Base-by-base conservation (phyloP, 2,113 vertebrate species). In the Phoenicopterus ruber region DNA sequence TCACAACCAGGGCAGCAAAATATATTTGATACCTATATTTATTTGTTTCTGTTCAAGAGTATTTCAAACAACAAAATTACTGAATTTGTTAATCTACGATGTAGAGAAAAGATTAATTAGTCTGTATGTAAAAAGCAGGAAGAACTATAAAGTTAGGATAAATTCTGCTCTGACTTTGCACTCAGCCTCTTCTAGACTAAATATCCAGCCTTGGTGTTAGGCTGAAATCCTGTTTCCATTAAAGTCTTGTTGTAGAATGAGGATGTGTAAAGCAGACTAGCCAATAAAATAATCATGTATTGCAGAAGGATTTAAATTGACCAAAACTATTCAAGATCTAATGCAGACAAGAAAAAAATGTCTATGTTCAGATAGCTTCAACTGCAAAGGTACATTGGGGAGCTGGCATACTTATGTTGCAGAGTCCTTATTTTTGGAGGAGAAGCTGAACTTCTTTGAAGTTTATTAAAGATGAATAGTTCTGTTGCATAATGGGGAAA, bases 21-120 rank as follows among this genome's bases (percentile, higher is more conserved):
- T 40, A 36, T 1, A 1, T 36, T 46, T 81, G 20, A 17, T n/a
- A 52, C 34, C 0, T 0, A 49, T 9, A 59, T 67, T 78, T 40
- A 4, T 26, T 78, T 92, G 11, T 47, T 84, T 86, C 65, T 82
- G 20, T 50, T 69, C 25, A 78, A 76, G 24, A 65, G 9, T 46
- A 28, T 66, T 84, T 87, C 29, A 76, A 49, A 59, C 18, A 81
- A 46, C 44, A 90, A 55, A 80, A 80, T 31, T 31, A 46, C 8
- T 13, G 16, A 31, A 47, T 73, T 59, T 80, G 16, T 80, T 47
- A 21, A 55, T 57, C 36, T 36, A 4, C 46, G 38, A 42, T 44
- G 31, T 7, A 65, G 34, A 46, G 28, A 82, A 81, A 32, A 69
- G 19, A 55, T 9, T 76, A 49, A 19, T n/a, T 44, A 57, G 20